Evolutionary conservation across 2,888 invertebrate species (phyloP), one percentile per base, ranked within the genome.

Genomic region (Opisthograptis luteolata): DNA sequence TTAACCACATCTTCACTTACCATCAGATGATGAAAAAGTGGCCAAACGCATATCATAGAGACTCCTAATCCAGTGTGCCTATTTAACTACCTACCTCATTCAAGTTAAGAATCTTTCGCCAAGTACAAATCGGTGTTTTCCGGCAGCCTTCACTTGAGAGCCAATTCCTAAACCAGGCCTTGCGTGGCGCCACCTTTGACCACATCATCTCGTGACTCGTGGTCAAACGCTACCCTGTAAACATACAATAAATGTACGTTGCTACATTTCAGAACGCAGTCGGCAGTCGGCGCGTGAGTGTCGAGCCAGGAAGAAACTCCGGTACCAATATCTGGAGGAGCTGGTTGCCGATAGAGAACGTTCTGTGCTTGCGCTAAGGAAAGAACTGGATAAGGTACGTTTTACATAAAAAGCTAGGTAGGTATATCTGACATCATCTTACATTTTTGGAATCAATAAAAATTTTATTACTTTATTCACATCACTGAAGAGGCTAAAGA

Each of bases 281-380:
- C 93, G 99, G 66, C 98, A 99, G 91, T 98, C 98, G 88, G 99
- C 99, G 64, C 93, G 98, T 70, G 99, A 99, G 92, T 99, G 99
- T 82, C 94, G 99, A 62, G 98, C 98, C 34, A 93, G 99, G 41
- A 99, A 99, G 91, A 99, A 99, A 83, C 92, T 99, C 57, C 94
- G 99, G 41, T 99, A 99, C 85, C 98, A 99, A 84, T 99, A 99
- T 79, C 92, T 99, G 61, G 98, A 99, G 84, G 98, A 99, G 86
- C 89, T 99, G 62, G 98, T 99, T 2, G 93, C 96, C 0, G 97
- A 98, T 81, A 92, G 98, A 59, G 99, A 99, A 80, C 96, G 97
- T 68, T 97, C 98, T 6, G 97, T 99, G 10, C 91, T 97, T 62
- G 93, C 96, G 7, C 91, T 99, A 30, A 92, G 97, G 63, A 94